These are phyloP conservation scores for Urocitellus parryii DNA, from an alignment of 2,113 vertebrate species.

Conservation along the genomic window DNA sequence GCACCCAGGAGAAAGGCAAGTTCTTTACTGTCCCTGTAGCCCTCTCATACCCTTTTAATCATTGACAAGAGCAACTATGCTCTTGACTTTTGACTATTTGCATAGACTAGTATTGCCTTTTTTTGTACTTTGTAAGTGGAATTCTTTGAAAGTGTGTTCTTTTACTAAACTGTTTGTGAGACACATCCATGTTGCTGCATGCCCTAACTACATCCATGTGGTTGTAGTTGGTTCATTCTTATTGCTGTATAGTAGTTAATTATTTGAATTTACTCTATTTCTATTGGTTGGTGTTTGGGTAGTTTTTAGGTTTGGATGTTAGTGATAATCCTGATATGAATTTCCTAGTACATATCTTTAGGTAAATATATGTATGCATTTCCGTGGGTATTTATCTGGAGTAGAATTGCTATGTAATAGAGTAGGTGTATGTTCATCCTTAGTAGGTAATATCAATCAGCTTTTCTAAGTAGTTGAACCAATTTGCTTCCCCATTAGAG, in stretches of 20 bases:
- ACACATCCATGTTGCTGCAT: background rate
- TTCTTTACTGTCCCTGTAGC: too few relatives aligned
- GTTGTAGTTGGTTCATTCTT: background rate
- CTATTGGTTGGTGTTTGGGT: background rate
- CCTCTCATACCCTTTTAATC: background rate
- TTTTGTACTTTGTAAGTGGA: background rate
- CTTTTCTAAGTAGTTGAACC: background rate
- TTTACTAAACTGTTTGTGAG: background rate
- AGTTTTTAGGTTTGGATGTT: background rate
- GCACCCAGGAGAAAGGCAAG: background rate
- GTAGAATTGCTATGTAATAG: background rate
- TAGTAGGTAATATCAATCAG: background rate
- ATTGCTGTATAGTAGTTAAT: background rate
- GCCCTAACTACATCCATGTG: background rate
- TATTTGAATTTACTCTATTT: background rate
- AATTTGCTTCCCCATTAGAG: background rate
- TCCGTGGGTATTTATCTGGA: background rate
- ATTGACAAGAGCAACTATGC: background rate
- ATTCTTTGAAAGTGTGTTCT: background rate
- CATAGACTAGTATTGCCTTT: background rate
- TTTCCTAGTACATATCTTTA: background rate
- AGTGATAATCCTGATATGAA: background rate
- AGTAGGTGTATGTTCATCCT: background rate
- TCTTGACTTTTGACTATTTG: background rate
- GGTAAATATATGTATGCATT: background rate